Conservation (phyloP, 2,888 invertebrate genomes). For the Cerceris ruficornis region DNA sequence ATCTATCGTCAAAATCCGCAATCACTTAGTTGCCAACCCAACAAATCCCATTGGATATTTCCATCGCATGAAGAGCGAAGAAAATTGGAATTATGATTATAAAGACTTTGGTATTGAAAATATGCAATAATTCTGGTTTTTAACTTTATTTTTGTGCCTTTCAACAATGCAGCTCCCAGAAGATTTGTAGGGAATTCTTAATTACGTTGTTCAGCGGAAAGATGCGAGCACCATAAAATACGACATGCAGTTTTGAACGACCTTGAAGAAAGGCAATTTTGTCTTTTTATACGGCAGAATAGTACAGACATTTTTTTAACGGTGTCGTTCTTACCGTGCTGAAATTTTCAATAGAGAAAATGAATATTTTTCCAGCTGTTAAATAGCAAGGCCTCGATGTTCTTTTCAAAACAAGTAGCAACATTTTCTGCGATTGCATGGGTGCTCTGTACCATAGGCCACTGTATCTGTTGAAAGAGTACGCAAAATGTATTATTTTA, state of each 20-base stretch:
- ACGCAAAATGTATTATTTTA: not conserved
- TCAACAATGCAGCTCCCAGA: not conserved
- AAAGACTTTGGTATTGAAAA: no score
- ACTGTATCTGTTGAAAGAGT: constrained; percentile 22
- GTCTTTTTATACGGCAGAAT: no score
- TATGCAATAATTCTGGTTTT: no score
- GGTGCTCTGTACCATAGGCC: constrained; percentile 39
- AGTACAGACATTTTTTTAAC: not conserved
- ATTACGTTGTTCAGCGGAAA: constrained; percentile 9
- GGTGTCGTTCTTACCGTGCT: constrained; percentile 17
- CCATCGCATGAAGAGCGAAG: not conserved
- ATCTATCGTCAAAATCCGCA: no score
- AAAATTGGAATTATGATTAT: not conserved
- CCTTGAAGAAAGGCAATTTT: constrained; percentile 20
- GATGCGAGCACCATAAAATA: constrained; percentile 39
- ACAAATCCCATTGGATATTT: not conserved
- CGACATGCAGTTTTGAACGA: constrained; percentile 35
- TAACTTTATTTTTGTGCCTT: no score
- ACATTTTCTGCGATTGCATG: constrained; percentile 26
- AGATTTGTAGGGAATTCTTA: not conserved
- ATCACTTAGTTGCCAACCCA: no score
- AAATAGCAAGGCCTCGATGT: constrained; percentile 3
- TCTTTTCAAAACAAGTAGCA: constrained; percentile 23
- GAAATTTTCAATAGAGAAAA: constrained; percentile 34
- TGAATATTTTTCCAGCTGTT: constrained; percentile 31